Percentiles rank a stretch among this genome's conserved stretches.
Evolutionary conservation across 1,140 invertebrate genomes (phyloP).

Genomic region (Drosophila lowei): DNA sequence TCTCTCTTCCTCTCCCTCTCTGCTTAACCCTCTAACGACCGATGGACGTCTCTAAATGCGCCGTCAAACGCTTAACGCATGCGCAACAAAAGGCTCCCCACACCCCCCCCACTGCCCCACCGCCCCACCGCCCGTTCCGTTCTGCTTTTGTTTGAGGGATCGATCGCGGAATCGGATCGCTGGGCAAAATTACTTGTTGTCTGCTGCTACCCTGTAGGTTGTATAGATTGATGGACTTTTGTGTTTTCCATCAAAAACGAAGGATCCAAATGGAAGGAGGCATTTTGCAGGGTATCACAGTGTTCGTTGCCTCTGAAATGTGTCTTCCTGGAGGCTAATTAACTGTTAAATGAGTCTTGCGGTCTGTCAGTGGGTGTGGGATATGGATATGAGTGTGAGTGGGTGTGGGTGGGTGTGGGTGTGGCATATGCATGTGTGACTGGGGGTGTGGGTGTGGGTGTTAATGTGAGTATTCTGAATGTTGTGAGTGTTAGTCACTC

Average conservation of each 20-base stretch:
- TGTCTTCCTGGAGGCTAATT: slow-evolving; percentile 19
- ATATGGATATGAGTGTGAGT: slow-evolving; percentile 3
- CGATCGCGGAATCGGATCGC: no score
- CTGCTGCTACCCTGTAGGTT: no score
- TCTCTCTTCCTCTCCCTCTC: no score
- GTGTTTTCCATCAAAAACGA: no score
- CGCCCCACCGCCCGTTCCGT: no score
- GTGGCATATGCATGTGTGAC: background rate
- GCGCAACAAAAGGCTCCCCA: slow-evolving; percentile 59
- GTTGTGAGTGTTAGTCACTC: slow-evolving; percentile 22
- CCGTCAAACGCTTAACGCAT: slow-evolving; percentile 64
- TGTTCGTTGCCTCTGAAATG: no score
- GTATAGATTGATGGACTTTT: no score
- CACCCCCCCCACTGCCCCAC: background rate
- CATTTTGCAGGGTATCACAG: no score
- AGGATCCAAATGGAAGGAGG: no score
- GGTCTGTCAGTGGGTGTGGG: background rate
- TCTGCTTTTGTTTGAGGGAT: no score
- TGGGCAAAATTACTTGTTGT: no score
- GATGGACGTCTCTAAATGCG: slow-evolving; percentile 21
- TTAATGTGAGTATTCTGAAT: background rate
- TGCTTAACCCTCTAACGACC: slow-evolving; percentile 1
- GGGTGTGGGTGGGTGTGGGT: background rate
- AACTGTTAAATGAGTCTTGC: slow-evolving; percentile 39
- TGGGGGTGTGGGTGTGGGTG: slow-evolving; percentile 6